phyloP scores from a whole-genome alignment of 2,888 invertebrate genomes.

The Drosophila gaucha region DNA sequence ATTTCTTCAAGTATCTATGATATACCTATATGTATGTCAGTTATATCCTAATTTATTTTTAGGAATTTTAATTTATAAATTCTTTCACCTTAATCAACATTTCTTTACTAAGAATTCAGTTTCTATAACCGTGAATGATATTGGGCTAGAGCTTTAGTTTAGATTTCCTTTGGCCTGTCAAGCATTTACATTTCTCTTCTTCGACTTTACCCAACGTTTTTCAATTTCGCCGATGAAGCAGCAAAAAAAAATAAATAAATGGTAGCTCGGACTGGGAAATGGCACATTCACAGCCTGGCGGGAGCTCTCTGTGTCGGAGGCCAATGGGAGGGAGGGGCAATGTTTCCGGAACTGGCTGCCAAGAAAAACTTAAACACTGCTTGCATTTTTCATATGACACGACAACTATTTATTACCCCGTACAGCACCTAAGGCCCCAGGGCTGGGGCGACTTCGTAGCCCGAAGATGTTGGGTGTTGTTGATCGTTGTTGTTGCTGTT shows the following conservation, averaged over 20 bases:
- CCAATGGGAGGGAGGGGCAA: slow-evolving; percentile 7
- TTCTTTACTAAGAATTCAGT: background rate
- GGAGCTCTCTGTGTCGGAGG: too few relatives aligned
- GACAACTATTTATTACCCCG: slow-evolving; percentile 72
- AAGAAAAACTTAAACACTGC: slow-evolving; percentile 71
- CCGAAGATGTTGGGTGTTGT: slow-evolving; percentile 46
- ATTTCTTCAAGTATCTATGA: too few relatives aligned
- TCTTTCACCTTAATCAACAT: background rate
- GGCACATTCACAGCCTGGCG: slow-evolving; percentile 36
- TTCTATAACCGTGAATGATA: slow-evolving; percentile 30
- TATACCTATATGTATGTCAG: too few relatives aligned
- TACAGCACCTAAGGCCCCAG: slow-evolving; percentile 24
- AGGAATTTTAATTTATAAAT: background rate
- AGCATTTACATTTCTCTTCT: slow-evolving; percentile 42
- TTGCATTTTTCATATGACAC: slow-evolving; percentile 77
- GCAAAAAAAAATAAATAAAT: slow-evolving; percentile 40
- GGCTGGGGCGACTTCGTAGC: slow-evolving; percentile 31
- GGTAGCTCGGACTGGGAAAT: slow-evolving; percentile 34
- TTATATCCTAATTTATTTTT: too few relatives aligned
- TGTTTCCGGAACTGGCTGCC: slow-evolving; percentile 38
- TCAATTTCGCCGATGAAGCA: slow-evolving; percentile 74
- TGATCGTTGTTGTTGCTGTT: slow-evolving; percentile 15
- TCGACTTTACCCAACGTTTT: slow-evolving; percentile 44
- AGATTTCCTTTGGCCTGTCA: slow-evolving; percentile 17
- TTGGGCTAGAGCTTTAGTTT: slow-evolving; percentile 1